phyloP scores from a whole-genome alignment of 2,797 vertebrate genomes.

The Emydoidea blandingii region DNA sequence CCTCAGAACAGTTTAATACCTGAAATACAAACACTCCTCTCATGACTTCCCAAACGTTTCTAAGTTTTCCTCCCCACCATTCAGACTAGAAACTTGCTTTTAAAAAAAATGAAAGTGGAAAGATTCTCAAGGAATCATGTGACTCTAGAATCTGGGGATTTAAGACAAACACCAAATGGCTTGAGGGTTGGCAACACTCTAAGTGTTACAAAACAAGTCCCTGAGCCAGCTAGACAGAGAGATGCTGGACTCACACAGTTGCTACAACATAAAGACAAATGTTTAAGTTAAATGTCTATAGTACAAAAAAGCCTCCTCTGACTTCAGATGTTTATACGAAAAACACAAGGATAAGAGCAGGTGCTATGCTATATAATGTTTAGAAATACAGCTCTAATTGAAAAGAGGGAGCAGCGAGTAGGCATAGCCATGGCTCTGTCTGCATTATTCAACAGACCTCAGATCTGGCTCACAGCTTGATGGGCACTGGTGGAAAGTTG shows the following conservation, averaged over 20 bases:
- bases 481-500: background rate
- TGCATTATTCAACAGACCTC: background rate
- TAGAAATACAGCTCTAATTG: background rate
- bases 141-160: slow-evolving; percentile 52
- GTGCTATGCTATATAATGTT: background rate
- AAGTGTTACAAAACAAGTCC: slow-evolving; percentile 73
- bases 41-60: slow-evolving; percentile 72
- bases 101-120: slow-evolving; percentile 9
- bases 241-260: slow-evolving; percentile 62
- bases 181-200: slow-evolving; percentile 71
- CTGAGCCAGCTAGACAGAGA: slow-evolving; percentile 70
- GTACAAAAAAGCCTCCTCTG: slow-evolving; percentile 37
- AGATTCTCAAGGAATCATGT: slow-evolving; percentile 39
- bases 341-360: slow-evolving; percentile 26
- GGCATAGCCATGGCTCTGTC: background rate
- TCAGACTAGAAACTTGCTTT: slow-evolving; percentile 2
- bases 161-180: slow-evolving; percentile 79
- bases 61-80: slow-evolving; percentile 4
- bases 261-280: slow-evolving; percentile 53
- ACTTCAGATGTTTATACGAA: slow-evolving; percentile 38
- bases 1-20: slow-evolving; percentile 65
- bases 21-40: slow-evolving; percentile 71
- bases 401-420: rapidly evolving
- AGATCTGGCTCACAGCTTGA: rapidly evolving
- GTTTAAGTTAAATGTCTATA: slow-evolving; percentile 71